phyloP scores from a whole-genome alignment of 2,888 invertebrate genomes.

The Nymphalis c-album region DNA sequence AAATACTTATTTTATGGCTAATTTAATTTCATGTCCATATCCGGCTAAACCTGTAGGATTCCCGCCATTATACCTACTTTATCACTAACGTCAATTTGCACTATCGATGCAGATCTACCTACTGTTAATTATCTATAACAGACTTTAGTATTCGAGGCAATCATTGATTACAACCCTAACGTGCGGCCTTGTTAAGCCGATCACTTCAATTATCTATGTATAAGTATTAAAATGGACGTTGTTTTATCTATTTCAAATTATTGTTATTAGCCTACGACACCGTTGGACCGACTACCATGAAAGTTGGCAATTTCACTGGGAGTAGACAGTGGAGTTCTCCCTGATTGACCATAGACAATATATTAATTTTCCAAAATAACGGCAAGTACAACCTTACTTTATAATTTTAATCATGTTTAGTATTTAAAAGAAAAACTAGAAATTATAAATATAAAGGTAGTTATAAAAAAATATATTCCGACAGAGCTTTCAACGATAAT shows the following conservation, averaged over 20 bases:
- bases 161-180: slow-evolving; percentile 11
- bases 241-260: no score
- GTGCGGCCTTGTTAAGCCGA: background rate
- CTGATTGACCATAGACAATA: no score
- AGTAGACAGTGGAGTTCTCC: no score
- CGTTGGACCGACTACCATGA: no score
- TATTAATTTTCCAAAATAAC: no score
- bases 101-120: slow-evolving; percentile 21
- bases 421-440: no score
- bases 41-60: slow-evolving; percentile 29
- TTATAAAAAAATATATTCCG: no score
- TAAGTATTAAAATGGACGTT: background rate
- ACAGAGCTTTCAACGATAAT: background rate
- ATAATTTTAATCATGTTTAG: no score
- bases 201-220: background rate
- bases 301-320: no score
- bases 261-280: background rate
- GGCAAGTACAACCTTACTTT: no score
- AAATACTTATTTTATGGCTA: slow-evolving; percentile 23
- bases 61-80: slow-evolving; percentile 19
- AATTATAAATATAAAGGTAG: no score
- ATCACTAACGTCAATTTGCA: slow-evolving; percentile 30
- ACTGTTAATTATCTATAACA: slow-evolving; percentile 23
- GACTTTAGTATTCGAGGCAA: slow-evolving; percentile 13
- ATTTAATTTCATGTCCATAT: slow-evolving; percentile 26